Conservation (phyloP, 2,888 invertebrate species). For the Troilus luridus region DNA sequence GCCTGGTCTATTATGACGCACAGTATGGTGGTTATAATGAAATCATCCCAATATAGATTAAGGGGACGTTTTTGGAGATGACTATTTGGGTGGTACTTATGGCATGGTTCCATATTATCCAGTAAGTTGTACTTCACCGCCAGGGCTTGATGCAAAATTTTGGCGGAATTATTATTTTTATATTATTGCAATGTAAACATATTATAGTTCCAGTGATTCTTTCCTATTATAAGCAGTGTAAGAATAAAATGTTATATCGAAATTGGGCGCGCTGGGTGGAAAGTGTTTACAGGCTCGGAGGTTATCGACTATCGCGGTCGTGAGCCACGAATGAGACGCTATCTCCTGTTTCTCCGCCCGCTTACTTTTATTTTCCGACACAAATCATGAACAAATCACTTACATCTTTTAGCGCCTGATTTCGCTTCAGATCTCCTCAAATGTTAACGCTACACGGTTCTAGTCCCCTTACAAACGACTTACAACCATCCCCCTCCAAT, state of each 20-base stretch:
- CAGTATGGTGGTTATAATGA: too few species aligned
- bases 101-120: too few species aligned
- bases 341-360: background rate
- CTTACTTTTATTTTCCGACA: slow-evolving; percentile 26
- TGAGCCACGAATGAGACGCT: slow-evolving; percentile 23
- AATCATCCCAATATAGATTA: too few species aligned
- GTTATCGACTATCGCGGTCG: slow-evolving; percentile 7
- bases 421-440: background rate
- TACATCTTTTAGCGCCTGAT: slow-evolving; percentile 39
- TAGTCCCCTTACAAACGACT: background rate
- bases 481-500: background rate
- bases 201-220: background rate
- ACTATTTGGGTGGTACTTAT: too few species aligned
- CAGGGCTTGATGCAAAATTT: too few species aligned
- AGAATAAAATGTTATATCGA: background rate
- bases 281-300: background rate
- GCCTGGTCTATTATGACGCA: too few species aligned
- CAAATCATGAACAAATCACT: slow-evolving; percentile 30
- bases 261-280: background rate
- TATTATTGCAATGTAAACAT: background rate
- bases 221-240: background rate
- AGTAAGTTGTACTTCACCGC: too few species aligned
- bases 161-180: too few species aligned
- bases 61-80: too few species aligned
- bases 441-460: background rate